Percentiles rank a stretch among this genome's conserved stretches.
phyloP scores from a whole-genome alignment of 2,113 vertebrate species.

The Otolemur garnettii region DNA sequence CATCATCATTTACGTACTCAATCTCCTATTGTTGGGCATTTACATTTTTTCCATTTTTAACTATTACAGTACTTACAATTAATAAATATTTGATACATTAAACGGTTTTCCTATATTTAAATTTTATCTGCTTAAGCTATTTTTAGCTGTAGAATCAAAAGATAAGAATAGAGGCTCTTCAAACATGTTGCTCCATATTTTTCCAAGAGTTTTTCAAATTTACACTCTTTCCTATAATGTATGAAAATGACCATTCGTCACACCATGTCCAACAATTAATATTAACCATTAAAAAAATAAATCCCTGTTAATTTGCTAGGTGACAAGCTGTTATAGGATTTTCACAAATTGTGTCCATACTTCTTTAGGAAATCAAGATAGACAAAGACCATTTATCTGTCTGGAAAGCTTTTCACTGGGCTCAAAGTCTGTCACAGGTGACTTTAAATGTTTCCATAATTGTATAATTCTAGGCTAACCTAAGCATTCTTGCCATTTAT shows the following conservation, averaged over 20 bases:
- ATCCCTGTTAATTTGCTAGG: conserved; percentile 21
- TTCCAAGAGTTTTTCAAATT: conserved; percentile 37
- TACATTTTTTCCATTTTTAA: neutral
- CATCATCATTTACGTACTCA: neutral
- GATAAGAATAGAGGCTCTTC: neutral
- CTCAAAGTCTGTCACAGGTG: neutral
- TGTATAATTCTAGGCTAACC: neutral
- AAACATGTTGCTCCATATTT: neutral
- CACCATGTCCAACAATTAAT: neutral
- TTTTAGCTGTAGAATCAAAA: neutral
- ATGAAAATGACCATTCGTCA: neutral
- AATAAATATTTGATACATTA: neutral
- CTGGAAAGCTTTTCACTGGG: neutral
- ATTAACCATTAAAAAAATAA: conserved; percentile 1
- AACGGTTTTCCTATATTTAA: neutral
- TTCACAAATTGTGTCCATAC: neutral
- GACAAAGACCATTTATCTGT: neutral
- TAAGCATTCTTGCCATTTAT: neutral
- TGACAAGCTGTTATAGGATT: neutral
- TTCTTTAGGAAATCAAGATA: neutral
- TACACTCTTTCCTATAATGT: neutral
- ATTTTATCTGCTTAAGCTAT: neutral
- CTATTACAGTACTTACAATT: neutral
- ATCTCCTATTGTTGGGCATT: neutral
- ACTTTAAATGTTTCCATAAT: neutral